These are phyloP conservation scores for Spinus pinus DNA, from an alignment of 2,797 vertebrate species.

Conservation along the genomic window DNA sequence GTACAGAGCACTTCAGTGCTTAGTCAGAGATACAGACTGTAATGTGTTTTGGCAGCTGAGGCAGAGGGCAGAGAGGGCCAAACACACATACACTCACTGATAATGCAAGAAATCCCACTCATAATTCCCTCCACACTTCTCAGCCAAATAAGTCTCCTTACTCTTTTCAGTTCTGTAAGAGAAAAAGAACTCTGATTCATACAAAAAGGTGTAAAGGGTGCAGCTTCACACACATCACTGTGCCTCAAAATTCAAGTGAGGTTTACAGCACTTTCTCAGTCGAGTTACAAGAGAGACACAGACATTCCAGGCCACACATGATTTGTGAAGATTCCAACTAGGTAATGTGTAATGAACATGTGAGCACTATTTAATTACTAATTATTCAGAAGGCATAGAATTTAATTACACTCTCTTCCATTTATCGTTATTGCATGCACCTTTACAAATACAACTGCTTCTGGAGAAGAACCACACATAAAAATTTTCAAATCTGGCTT, in stretches of 20 bases:
- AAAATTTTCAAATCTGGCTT: background rate
- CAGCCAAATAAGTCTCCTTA: background rate
- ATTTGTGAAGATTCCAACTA: background rate
- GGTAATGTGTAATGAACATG: background rate
- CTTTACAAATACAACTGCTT: background rate
- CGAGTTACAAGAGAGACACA: background rate
- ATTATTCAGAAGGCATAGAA: background rate
- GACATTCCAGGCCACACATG: background rate
- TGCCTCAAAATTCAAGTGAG: background rate
- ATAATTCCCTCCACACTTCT: background rate
- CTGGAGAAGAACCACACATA: background rate
- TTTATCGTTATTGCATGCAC: background rate
- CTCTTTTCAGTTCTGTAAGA: background rate
- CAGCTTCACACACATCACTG: background rate
- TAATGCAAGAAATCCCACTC: background rate
- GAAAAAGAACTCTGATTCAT: background rate
- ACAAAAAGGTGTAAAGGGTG: background rate
- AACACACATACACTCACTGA: background rate
- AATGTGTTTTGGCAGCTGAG: background rate
- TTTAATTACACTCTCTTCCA: background rate
- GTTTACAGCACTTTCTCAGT: background rate
- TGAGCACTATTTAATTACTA: background rate
- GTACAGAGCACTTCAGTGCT: background rate
- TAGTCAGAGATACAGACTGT: background rate
- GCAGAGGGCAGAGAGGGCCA: background rate